Evolutionary conservation across 2,888 invertebrate genomes (phyloP).

Genomic region (Drosophila mettleri): DNA sequence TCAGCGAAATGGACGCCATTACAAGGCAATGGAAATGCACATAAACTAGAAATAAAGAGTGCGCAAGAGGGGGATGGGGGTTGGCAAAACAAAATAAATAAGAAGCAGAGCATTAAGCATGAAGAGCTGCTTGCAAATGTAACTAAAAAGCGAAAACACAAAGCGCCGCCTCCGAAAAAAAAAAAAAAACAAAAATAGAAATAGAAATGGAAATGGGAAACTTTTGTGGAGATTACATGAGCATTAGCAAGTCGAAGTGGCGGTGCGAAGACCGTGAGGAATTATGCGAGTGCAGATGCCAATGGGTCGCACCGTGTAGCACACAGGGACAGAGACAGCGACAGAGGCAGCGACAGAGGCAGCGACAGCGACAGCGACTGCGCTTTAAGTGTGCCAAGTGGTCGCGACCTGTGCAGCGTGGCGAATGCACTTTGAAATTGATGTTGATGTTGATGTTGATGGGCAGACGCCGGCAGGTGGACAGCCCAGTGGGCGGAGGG

Average conservation of each 20-base stretch:
- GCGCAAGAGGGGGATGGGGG: neutral
- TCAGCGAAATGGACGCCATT: conserved; percentile 31
- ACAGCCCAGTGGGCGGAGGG: conserved; percentile 11
- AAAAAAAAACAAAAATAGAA: conserved; percentile 26
- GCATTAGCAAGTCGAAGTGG: conserved; percentile 60
- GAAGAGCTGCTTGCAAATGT: conserved; percentile 52
- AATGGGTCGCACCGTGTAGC: conserved; percentile 20
- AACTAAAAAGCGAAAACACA: conserved; percentile 17
- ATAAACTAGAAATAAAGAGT: conserved; percentile 18
- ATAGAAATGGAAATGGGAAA: conserved; percentile 40
- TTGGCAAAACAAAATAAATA: neutral
- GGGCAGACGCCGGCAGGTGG: conserved; percentile 16
- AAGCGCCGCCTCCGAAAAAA: conserved; percentile 22
- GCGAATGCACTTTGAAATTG: conserved; percentile 68
- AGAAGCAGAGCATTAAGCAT: conserved; percentile 55
- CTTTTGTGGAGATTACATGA: conserved; percentile 73
- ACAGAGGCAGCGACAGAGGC: neutral
- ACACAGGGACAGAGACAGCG: neutral
- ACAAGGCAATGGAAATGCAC: conserved; percentile 37
- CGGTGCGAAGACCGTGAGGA: conserved; percentile 52
- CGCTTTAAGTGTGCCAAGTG: conserved; percentile 47
- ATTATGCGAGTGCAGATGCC: conserved; percentile 46
- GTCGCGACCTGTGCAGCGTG: conserved; percentile 61
- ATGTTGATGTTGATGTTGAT: conserved; percentile 49
- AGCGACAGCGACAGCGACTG: too few relatives aligned